A percentile compares a stretch with the other conserved stretches of the same genome.
Conservation (phyloP, 2,113 vertebrate genomes). For the Cryptomyrus ogoouensis region DNA sequence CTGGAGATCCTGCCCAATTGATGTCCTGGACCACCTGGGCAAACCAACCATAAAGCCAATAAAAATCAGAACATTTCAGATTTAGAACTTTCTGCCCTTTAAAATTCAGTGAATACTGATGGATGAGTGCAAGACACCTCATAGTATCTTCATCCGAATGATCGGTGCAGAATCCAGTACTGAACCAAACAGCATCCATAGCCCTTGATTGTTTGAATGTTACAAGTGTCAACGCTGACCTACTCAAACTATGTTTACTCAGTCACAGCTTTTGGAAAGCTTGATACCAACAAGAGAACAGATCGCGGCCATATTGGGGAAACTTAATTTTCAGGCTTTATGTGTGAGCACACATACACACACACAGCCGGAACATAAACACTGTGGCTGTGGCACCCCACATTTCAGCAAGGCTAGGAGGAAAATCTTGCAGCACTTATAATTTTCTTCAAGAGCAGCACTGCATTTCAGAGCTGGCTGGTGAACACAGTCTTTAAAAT, state of each 20-base stretch:
- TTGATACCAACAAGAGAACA: not conserved
- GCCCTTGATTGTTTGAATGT: not conserved
- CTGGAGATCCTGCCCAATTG: not conserved
- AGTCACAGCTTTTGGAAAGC: not conserved
- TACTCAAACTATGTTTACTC: not conserved
- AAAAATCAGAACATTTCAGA: not conserved
- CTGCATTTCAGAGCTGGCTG: conserved; percentile 20
- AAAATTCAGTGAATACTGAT: not conserved
- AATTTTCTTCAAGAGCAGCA: conserved; percentile 32
- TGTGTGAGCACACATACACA: not conserved
- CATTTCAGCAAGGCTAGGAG: conserved; percentile 16
- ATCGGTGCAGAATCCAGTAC: not conserved
- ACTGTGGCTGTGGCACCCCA: not conserved
- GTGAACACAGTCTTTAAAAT: not conserved
- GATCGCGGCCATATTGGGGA: not conserved
- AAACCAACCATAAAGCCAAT: conserved; percentile 10
- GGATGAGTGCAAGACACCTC: not conserved
- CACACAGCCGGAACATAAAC: not conserved
- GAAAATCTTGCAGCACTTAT: conserved; percentile 13
- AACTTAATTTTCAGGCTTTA: not conserved
- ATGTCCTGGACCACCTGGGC: not conserved
- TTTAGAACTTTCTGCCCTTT: not conserved
- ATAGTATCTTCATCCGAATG: not conserved
- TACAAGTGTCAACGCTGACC: not conserved
- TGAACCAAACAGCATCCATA: not conserved